Evolutionary conservation across 2,797 vertebrate species (phyloP), one percentile per base, ranked within the genome.

Genomic region (Crenichthys baileyi): DNA sequence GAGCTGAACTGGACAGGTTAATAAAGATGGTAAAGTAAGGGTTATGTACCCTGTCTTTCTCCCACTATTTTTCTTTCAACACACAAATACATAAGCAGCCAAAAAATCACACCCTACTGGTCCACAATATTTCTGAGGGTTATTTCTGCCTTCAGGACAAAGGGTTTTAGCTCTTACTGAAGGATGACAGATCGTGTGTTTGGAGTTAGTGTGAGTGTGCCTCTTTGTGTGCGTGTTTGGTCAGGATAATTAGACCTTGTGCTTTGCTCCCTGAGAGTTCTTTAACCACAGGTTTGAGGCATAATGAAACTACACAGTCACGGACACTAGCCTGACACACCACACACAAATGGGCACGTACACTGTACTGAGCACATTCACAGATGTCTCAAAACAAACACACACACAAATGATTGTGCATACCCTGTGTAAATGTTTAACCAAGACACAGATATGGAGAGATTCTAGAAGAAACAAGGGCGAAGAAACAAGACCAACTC

Each of bases 171-270:
- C 86, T 92, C 88, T 72, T 76, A 85, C 84, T 87, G 82, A 89
- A 87, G 84, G 84, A 91, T 82, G 88, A 85, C 84, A 58, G 76
- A 81, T 83, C 73, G 81, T 83, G 87, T 81, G 70, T 48, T 24
- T 48, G n/a, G 50, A 48, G 76, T 87, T 56, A 83, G 73, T 85
- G 13, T 76, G 51, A 46, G 26, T 1, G 31, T 73, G 79, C 76
- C 60, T 76, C 46, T 83, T 36, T 76, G 73, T 71, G 73, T 79
- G 85, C 85, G 86, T 85, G 82, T 82, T 82, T 89, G 87, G 85
- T 85, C 86, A 85, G 86, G 87, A 93, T 93, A 94, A 93, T 93
- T 93, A 94, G 89, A 93, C 92, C 90, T 91, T 93, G 86, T 86
- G 90, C 86, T 90, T 85, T 89, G 78, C 91, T 93, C 90, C 85